Evolutionary conservation across 1,140 invertebrate genomes (phyloP), one percentile per base, ranked within the genome.

Genomic region (Grapholita molesta): DNA sequence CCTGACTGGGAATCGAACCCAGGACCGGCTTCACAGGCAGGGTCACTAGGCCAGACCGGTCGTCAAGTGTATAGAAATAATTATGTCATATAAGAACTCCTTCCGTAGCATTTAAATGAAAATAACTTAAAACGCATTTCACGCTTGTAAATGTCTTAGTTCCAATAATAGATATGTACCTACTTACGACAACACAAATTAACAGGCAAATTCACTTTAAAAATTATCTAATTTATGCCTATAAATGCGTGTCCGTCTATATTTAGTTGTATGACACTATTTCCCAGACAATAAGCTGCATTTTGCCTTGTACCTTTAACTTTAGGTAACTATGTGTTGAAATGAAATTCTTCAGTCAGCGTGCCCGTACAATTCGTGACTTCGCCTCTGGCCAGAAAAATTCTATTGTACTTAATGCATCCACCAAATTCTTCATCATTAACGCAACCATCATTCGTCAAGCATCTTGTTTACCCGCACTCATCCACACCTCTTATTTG

Each of bases 331-430:
- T 38, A 80, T 80, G 79, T 80, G 73, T 80, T 70, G 75, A 76
- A 80, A 79, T 74, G 68, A 69, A 68, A 66, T 70, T 67, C 72
- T 71, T 48, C 69, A 67, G 73, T 70, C 75, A 72, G 72, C 77
- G 75, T 80, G 77, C 74, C 70, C 65, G 48, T 67, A 75, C 79
- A 48, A 48, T 48, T 84, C 81, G 82, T 82, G 82, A 81, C 81
- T 85, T 71, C 83, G 84, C 80, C 84, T 84, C 83, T 70, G 76
- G 79, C 78, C 80, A 86, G 82, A 89, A 89, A 90, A 89, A 90
- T 89, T 90, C 86, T 90, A 85, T 87, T 89, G 86, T 90, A 84
- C 82, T 84, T 85, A 83, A 83, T 84, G 83, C 88, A 61, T 61
- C 55, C 25, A 90, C 86, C 83, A 81, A 90, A 90, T 90, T 86